Percentiles rank a stretch among this genome's conserved stretches.
Evolutionary conservation across 2,113 vertebrate species (phyloP).

Genomic region (Eublepharis macularius): DNA sequence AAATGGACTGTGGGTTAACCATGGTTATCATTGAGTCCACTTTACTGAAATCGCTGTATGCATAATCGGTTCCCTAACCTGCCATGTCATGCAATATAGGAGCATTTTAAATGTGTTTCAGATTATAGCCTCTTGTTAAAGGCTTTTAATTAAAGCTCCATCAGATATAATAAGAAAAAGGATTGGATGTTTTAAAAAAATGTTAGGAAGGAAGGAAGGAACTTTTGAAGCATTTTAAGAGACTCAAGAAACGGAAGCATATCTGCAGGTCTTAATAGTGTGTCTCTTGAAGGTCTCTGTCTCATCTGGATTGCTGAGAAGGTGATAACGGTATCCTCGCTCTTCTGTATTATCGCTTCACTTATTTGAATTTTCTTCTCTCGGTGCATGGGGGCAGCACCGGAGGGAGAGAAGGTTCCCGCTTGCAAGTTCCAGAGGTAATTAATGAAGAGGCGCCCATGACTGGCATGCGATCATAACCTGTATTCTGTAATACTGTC

Average conservation of each 20-base stretch:
- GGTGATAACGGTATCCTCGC: neutral
- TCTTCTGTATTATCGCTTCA: neutral
- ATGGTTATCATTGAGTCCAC: neutral
- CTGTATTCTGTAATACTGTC: neutral
- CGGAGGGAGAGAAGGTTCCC: neutral
- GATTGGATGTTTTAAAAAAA: slow-evolving; percentile 45
- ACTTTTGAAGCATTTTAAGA: slow-evolving; percentile 49
- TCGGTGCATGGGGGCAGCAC: neutral
- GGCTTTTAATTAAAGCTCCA: slow-evolving; percentile 65
- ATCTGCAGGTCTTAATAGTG: slow-evolving; percentile 36
- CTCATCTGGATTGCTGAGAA: neutral
- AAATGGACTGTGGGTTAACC: too few species aligned
- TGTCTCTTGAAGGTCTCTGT: neutral
- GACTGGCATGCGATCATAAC: neutral
- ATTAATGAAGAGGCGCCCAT: neutral
- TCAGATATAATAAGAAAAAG: slow-evolving; percentile 59
- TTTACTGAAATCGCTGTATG: neutral
- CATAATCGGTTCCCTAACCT: slow-evolving; percentile 37
- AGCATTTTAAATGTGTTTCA: slow-evolving; percentile 34
- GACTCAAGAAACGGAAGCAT: slow-evolving; percentile 48
- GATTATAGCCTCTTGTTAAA: slow-evolving; percentile 28
- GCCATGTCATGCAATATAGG: slow-evolving; percentile 18
- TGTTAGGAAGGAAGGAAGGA: slow-evolving; percentile 55
- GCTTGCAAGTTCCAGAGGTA: neutral
- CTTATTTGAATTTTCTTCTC: neutral